Evolutionary conservation across 1,140 invertebrate species (phyloP).

Genomic region (Potamilus streckersoni): DNA sequence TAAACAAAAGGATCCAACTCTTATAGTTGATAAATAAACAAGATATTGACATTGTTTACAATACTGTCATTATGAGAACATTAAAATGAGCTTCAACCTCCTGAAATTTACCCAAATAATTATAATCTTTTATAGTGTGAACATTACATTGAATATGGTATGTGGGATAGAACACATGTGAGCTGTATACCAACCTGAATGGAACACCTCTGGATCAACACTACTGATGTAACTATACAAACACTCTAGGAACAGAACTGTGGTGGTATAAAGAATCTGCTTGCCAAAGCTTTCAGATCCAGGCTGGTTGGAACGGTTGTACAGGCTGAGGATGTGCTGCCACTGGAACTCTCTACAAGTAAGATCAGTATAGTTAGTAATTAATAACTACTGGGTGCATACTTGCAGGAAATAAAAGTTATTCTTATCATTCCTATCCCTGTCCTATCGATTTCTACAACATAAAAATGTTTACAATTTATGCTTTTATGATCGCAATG

Average conservation of each 20-base stretch:
- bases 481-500: no score
- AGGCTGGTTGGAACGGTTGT: slow-evolving; percentile 44
- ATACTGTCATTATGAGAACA: no score
- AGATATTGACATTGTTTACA: no score
- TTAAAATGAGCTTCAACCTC: no score
- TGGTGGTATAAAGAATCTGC: slow-evolving; percentile 57
- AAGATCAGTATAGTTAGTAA: neutral
- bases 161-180: no score
- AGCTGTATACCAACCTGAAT: slow-evolving; percentile 31
- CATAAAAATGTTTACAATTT: no score
- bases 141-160: no score
- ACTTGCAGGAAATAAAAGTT: neutral
- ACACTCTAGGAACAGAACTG: slow-evolving; percentile 77
- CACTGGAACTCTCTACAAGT: slow-evolving; percentile 75
- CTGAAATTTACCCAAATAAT: no score
- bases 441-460: no score
- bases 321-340: slow-evolving; percentile 73
- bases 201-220: slow-evolving; percentile 64
- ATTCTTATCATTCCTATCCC: neutral
- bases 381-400: neutral
- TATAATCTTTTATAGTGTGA: no score
- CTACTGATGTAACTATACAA: slow-evolving; percentile 76
- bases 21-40: no score
- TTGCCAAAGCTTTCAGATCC: slow-evolving; percentile 44
- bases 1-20: no score